These are phyloP conservation scores for Melanerpes aurifrons DNA, from an alignment of 2,113 vertebrate genomes.

Conservation along the genomic window DNA sequence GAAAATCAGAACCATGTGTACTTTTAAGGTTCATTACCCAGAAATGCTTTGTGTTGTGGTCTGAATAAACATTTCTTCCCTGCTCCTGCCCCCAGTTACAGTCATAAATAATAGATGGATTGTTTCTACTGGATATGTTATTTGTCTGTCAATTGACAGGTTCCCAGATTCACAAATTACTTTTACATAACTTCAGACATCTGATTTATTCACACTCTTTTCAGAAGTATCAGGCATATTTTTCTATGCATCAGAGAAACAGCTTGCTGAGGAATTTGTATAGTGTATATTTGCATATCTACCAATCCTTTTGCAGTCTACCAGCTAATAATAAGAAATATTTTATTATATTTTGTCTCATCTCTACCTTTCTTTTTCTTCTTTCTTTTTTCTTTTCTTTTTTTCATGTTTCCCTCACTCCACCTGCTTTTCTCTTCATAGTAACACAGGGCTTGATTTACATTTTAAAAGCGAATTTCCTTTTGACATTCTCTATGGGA, in stretches of 20 bases:
- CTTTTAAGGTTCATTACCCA: neutral
- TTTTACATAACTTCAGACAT: constrained; percentile 4
- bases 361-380: neutral
- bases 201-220: constrained; percentile 42
- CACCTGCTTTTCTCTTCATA: neutral
- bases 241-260: constrained; percentile 16
- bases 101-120: constrained; percentile 8
- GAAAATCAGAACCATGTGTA: neutral
- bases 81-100: neutral
- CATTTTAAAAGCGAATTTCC: constrained; percentile 58
- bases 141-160: neutral
- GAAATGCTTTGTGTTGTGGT: neutral
- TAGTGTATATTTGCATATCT: neutral
- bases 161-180: constrained; percentile 17
- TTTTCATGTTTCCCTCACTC: neutral
- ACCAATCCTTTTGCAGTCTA: neutral
- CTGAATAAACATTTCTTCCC: constrained; percentile 12
- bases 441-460: constrained; percentile 31
- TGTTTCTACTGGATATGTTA: neutral
- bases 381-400: no score
- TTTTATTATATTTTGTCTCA: neutral
- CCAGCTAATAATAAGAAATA: neutral
- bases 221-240: neutral
- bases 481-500: constrained; percentile 32
- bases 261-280: constrained; percentile 8